Base-by-base conservation (phyloP, 2,113 vertebrate genomes). In the Helogale parvula region DNA sequence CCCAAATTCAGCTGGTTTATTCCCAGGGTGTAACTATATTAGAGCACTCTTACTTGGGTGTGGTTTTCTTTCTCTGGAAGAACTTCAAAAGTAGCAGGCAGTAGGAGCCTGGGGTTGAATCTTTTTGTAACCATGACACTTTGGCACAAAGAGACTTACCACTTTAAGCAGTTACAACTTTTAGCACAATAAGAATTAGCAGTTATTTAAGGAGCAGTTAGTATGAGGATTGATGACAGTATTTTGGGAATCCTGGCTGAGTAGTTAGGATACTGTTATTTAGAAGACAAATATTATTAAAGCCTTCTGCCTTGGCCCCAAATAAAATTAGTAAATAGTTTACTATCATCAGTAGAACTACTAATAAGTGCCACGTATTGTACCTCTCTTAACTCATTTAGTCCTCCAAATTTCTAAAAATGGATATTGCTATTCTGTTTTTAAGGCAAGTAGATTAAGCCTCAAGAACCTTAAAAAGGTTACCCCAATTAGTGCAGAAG, bases 61-160 rank as follows among this genome's bases (percentile, higher is more conserved):
- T 97, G 95, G 90, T 85, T 97, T 95, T 94, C 81, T 97, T 94
- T 82, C 71, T 92, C 84, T 97, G 97, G 94, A 97, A 65, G 60
- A 91, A 97, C 95, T 97, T 97, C 95, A 97, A 95, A 98, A 97
- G 90, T 57, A 97, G 68, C 74, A 96, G 45, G 63, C 29, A 4
- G 10, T 54, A 35, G 16, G 72, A 94, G 77, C 69, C 95, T 90
- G 54, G 68, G 47, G 71, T 82, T 98, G 92, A 97, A 95, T 82
- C 83, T 88, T 92, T 95, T 79, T 52, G 72, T 97, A 97, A 96
- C 84, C 68, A 83, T 69, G 90, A 92, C 94, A 91, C 90, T 31
- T 96, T 82, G 60, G 71, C 93, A 96, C 77, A 95, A 97, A 97
- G 95, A 96, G 54, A 81, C 54, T 85, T 76, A 84, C 80, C 45